Evolutionary conservation across 37 sponge, comb jelly and placozoan genomes (phyloP).

Genomic region (Ianthella basta): DNA sequence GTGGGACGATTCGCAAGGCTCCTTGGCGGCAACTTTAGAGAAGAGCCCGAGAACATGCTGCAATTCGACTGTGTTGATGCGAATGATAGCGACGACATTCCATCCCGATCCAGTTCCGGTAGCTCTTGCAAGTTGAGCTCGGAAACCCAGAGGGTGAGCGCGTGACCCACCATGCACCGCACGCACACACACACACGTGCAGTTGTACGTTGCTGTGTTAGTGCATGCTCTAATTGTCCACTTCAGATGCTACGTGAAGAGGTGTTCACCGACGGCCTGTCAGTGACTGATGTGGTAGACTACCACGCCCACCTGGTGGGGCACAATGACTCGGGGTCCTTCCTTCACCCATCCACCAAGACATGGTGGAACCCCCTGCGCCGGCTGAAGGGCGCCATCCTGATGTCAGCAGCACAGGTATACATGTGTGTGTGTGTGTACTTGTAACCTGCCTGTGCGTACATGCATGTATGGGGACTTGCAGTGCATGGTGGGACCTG

Average conservation of each 20-base stretch:
- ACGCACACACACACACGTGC: neutral
- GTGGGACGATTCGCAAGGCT: slow-evolving; percentile 11
- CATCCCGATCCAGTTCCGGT: neutral
- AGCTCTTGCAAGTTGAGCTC: slow-evolving; percentile 38
- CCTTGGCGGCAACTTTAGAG: slow-evolving; percentile 61
- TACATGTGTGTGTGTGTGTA: neutral
- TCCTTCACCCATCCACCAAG: slow-evolving; percentile 59
- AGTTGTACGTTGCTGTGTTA: neutral
- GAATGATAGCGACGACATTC: neutral
- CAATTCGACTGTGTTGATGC: slow-evolving; percentile 1
- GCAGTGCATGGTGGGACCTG: no score
- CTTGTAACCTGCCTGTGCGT: neutral
- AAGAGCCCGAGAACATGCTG: slow-evolving; percentile 81
- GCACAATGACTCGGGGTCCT: slow-evolving; percentile 74
- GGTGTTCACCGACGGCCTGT: slow-evolving; percentile 57
- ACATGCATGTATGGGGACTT: no score
- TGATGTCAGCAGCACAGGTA: slow-evolving; percentile 78
- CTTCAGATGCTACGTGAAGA: slow-evolving; percentile 22
- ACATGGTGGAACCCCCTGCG: slow-evolving; percentile 66
- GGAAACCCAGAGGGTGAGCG: slow-evolving; percentile 30
- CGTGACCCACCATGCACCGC: no score
- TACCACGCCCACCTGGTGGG: slow-evolving; percentile 90
- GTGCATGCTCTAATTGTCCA: neutral
- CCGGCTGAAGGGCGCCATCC: slow-evolving; percentile 59
- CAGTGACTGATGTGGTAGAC: slow-evolving; percentile 75